A percentile compares a stretch with the other conserved stretches of the same genome.
phyloP scores from a whole-genome alignment of 1,140 invertebrate species.

The Drosophila micromelanica region DNA sequence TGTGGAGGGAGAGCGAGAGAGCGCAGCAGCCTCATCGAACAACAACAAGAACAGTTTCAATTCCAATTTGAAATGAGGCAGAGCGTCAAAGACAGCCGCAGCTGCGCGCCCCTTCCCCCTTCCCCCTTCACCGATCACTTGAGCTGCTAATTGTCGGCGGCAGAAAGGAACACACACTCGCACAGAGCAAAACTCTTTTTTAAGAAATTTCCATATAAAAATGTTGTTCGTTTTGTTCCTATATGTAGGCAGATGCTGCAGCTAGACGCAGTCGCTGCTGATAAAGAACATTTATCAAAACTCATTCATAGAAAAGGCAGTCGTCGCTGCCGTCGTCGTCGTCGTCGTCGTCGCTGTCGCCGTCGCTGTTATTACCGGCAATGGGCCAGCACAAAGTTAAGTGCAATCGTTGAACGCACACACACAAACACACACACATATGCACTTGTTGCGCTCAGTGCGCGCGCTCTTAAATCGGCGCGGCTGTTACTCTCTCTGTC shows the following conservation, averaged over 20 bases:
- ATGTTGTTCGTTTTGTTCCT: conserved; percentile 27
- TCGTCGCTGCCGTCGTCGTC: conserved; percentile 4
- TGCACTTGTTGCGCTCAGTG: conserved; percentile 50
- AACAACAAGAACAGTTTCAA: conserved; percentile 70
- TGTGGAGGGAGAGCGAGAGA: background rate
- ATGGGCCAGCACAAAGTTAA: conserved; percentile 24
- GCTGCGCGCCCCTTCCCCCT: conserved; percentile 21
- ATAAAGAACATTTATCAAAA: conserved; percentile 81
- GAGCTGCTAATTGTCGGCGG: conserved; percentile 77
- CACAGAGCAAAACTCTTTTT: conserved; percentile 18
- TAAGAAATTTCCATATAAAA: conserved; percentile 68
- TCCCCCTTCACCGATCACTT: conserved; percentile 63
- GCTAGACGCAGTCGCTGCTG: conserved; percentile 47
- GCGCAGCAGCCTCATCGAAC: conserved; percentile 29
- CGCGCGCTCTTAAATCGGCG: conserved; percentile 55
- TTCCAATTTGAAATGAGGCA: conserved; percentile 78
- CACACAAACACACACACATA: conserved; percentile 8
- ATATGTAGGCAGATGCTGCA: conserved; percentile 38
- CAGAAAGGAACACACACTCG: conserved; percentile 48
- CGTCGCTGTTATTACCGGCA: conserved; percentile 36
- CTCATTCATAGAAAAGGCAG: conserved; percentile 71
- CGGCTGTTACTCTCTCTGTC: background rate
- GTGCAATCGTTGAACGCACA: conserved; percentile 23
- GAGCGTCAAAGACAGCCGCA: conserved; percentile 75
- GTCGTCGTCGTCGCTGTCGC: conserved; percentile 2